Percentiles rank a stretch among this genome's conserved stretches.
phyloP scores from a whole-genome alignment of 2,888 invertebrate species.

The Beris chalybata region DNA sequence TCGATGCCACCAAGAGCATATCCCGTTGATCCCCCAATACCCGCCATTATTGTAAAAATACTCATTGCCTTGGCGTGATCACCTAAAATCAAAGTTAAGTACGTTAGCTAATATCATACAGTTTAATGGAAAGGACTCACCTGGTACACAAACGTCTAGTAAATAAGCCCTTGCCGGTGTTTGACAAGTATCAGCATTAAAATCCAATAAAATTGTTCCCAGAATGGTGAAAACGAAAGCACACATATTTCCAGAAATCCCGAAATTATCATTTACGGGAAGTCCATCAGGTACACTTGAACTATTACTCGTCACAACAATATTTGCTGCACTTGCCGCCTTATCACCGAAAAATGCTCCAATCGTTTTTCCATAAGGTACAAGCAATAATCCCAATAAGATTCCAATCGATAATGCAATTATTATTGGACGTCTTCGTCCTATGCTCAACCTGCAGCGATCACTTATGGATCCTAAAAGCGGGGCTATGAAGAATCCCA shows the following conservation, averaged over 20 bases:
- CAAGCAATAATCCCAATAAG: slow-evolving; percentile 61
- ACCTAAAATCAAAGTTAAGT: slow-evolving; percentile 46
- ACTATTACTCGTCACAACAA: slow-evolving; percentile 40
- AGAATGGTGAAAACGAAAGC: slow-evolving; percentile 62
- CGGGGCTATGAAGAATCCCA: slow-evolving; percentile 56
- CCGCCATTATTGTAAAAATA: slow-evolving; percentile 67
- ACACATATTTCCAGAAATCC: slow-evolving; percentile 45
- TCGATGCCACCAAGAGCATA: slow-evolving; percentile 63
- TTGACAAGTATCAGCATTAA: slow-evolving; percentile 68
- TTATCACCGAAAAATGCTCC: slow-evolving; percentile 60
- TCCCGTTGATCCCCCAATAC: slow-evolving; percentile 65
- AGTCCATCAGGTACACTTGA: slow-evolving; percentile 44
- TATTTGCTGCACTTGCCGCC: slow-evolving; percentile 15
- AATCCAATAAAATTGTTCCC: slow-evolving; percentile 65
- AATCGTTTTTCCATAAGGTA: slow-evolving; percentile 63
- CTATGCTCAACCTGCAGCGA: slow-evolving; percentile 59
- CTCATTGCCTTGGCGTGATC: slow-evolving; percentile 65
- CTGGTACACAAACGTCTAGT: slow-evolving; percentile 63
- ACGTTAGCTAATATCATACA: background rate
- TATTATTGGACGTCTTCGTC: slow-evolving; percentile 65
- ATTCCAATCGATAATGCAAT: slow-evolving; percentile 62
- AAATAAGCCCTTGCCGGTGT: slow-evolving; percentile 66
- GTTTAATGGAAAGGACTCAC: slow-evolving; percentile 40
- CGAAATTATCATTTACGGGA: slow-evolving; percentile 26
- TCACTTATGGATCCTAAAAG: slow-evolving; percentile 64